Evolutionary conservation across 2,797 vertebrate genomes (phyloP), one percentile per base, ranked within the genome.

Genomic region (Rhabdophis nuchalis): DNA sequence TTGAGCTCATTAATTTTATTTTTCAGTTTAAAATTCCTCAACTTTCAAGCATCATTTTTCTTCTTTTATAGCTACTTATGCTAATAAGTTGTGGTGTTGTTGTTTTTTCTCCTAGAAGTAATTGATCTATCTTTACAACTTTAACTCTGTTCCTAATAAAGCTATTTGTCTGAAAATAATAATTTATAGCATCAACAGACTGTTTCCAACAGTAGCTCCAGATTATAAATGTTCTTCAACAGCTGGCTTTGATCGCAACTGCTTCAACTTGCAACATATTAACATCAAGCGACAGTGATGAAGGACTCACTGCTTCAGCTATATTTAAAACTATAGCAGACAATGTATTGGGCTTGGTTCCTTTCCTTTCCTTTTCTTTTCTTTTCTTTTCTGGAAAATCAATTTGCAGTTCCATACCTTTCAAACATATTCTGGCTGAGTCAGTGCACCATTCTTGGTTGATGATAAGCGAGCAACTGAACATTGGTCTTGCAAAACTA

Each of bases 151-250:
- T 53, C 93, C 90, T 91, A 92, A 93, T 88, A 91, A 95, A 95
- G 93, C n/a, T 14, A 95, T 92, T 91, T 94, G 29, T 90, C 85
- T 93, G 23, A 4, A 0, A 94, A 95, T 46, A 87, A 53, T 88
- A 91, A 91, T 92, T 95, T 91, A 56, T 91, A 87, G 89, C 52
- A 91, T 89, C 90, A 88, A 91, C 89, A 91, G 90, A 61, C 68
- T n/a, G 61, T 93, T 95, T 92, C 95, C 92, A 95, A 88, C 89
- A 94, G 46, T 89, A 95, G 88, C 36, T 53, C 89, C 88, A 92
- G 91, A 90, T 93, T 91, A 88, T 88, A 92, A 93, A 77, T 50
- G 87, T 0, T 1, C 23, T 54, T 93, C 88, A 92, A 88, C 91
- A 90, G 91, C 93, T 95, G 36, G 41, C 89, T 95, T 93, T 90